phyloP scores from a whole-genome alignment of 1,140 invertebrate genomes.

The Drosophila tani region DNA sequence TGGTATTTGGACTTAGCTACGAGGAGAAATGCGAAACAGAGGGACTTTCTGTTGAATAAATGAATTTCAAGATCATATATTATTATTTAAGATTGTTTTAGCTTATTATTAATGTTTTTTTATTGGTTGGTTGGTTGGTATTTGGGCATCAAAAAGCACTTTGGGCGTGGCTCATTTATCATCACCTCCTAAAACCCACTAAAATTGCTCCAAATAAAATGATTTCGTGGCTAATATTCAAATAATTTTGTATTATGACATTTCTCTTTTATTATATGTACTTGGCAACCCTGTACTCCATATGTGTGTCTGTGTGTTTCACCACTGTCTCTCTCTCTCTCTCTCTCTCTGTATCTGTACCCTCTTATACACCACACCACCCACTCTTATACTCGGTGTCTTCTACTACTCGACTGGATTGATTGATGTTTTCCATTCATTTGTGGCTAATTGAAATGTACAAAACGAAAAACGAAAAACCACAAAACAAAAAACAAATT shows the following conservation, averaged over 20 bases:
- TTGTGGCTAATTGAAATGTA: conserved; percentile 63
- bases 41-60: neutral
- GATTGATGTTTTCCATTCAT: conserved; percentile 46
- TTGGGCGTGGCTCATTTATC: conserved; percentile 36
- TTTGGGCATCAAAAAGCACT: conserved; percentile 36
- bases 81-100: conserved; percentile 6
- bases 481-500: conserved; percentile 46
- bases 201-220: conserved; percentile 19
- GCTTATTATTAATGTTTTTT: conserved; percentile 17
- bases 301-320: conserved; percentile 48
- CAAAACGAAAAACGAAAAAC: conserved; percentile 33
- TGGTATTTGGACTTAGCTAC: conserved; percentile 24
- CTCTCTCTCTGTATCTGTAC: conserved; percentile 24
- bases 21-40: neutral
- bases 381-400: conserved; percentile 54
- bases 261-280: conserved; percentile 52
- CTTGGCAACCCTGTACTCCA: conserved; percentile 35
- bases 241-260: conserved; percentile 40
- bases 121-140: neutral
- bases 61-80: neutral
- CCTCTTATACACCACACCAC: conserved; percentile 38
- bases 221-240: conserved; percentile 25
- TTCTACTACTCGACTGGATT: conserved; percentile 49
- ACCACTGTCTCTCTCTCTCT: conserved; percentile 23
- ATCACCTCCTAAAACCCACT: conserved; percentile 14